Base-by-base conservation (phyloP, 2,113 vertebrate species). In the Steatornis caripensis region DNA sequence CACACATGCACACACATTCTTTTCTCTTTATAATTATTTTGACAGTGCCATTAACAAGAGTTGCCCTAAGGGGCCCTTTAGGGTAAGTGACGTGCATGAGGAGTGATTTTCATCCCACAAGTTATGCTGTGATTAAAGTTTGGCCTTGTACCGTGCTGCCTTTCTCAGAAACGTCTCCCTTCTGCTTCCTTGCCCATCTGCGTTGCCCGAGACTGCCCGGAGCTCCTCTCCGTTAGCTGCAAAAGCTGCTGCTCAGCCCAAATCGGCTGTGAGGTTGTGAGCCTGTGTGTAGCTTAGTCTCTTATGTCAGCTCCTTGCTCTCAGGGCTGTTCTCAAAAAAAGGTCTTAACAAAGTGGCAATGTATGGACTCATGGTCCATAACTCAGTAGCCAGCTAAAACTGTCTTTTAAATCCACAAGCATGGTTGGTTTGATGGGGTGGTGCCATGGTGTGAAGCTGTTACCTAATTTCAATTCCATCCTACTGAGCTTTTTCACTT, bases 41-140 rank as follows among this genome's bases (percentile, higher is more conserved):
- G 97, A 94, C 93, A 81, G 88, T 97, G 95, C 90, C 93, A 69
- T 98, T 97, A 97, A 89, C 68, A 89, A 93, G 87, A 97, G 88
- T 57, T 97, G 95, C 97, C 97, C 97, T 62, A 65, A 95, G 97
- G 97, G 94, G 95, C 95, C 93, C 97, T 96, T 76, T 49, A 69
- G 94, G 95, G 97, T 95, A 96, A 97, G 97, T 96, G 96, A 98
- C 97, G 97, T 96, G 90, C 96, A 97, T 37, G 93, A 97, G 92
- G 94, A 95, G 90, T 64, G 34, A 78, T 94, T 95, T 96, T 95
- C 91, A 96, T 96, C 97, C 89, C 90, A 19, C 95, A 89, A 88
- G 92, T 96, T 95, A 92, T 95, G 97, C 97, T 93, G 95, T 91
- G 93, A 96, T 97, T 97, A 72, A 79, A 92, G 97, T 69, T 79